Base-by-base conservation (phyloP, 2,113 vertebrate genomes). In the Anseranas semipalmata region DNA sequence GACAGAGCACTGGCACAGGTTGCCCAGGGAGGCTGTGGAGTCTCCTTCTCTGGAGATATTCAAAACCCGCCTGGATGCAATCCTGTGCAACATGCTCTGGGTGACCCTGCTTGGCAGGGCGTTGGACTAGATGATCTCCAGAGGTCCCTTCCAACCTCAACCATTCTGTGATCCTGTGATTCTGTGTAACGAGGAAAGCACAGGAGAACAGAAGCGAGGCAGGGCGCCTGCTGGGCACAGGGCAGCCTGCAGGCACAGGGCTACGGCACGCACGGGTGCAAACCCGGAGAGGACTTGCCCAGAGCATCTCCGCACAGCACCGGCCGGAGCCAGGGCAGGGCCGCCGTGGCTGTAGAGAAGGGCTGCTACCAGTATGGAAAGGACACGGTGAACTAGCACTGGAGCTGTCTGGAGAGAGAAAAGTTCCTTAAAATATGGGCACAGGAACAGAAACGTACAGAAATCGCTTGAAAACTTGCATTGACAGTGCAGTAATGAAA, bases 261-360 rank as follows among this genome's bases (percentile, higher is more conserved):
- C 27, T 9, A 39, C 13, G 16, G 55, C 56, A 32, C 11, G 33
- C 43, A 1, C 6, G 1, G 72, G 68, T 4, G 43, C 37, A 24
- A 11, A 35, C 11, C 17, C 28, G 4, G 0, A 2, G 2, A 14
- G 5, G 1, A 2, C 39, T 18, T 27, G 5, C 37, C 21, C 37
- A 3, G 22, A 24, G 56, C 17, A n/a, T 6, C 68, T 25, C 74
- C 55, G 28, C 2, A 16, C 0, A 1, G 6, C 39, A 5, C 10
- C 32, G 4, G 22, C 39, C 9, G 10, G 30, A 10, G 59, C 27
- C 11, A 17, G 20, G 0, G 9, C 6, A 17, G 22, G 60, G 37
- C 70, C 3, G 0, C 37, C 8, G 1, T 1, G 52, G 10, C 2
- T 43, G 11, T 0, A 3, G 48, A 4, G 46, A 15, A 37, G 17